A percentile compares a stretch with the other conserved stretches of the same genome.
phyloP scores from a whole-genome alignment of 2,888 invertebrate genomes.

The Aquatica leii region DNA sequence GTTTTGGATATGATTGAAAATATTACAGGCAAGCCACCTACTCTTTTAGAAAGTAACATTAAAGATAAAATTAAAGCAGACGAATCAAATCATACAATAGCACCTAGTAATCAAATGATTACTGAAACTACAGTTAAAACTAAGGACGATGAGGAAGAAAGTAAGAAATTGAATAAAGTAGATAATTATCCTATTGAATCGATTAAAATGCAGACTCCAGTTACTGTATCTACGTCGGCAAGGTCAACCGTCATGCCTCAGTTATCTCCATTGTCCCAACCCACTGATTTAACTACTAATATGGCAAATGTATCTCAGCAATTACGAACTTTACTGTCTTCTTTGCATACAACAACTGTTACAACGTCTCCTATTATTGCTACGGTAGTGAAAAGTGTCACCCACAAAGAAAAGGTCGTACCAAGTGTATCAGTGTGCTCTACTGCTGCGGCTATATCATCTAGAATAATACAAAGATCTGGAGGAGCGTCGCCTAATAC shows the following conservation, averaged over 20 bases:
- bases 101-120: slow-evolving; percentile 2
- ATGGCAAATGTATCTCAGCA: slow-evolving; percentile 78
- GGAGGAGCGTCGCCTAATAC: slow-evolving; percentile 47
- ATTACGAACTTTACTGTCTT: slow-evolving; percentile 71
- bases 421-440: slow-evolving; percentile 50
- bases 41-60: slow-evolving; percentile 48
- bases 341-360: slow-evolving; percentile 67
- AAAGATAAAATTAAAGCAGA: slow-evolving; percentile 43
- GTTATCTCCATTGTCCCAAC: slow-evolving; percentile 75
- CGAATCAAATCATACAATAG: slow-evolving; percentile 26
- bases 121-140: too few species aligned
- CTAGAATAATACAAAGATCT: slow-evolving; percentile 52
- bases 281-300: slow-evolving; percentile 74
- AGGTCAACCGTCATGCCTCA: slow-evolving; percentile 68
- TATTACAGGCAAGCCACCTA: slow-evolving; percentile 59
- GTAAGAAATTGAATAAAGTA: slow-evolving; percentile 2
- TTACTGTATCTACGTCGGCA: slow-evolving; percentile 42
- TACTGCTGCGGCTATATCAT: slow-evolving; percentile 45
- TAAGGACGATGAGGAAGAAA: too few species aligned
- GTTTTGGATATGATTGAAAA: slow-evolving; percentile 76
- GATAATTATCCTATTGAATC: slow-evolving; percentile 21
- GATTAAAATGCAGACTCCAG: slow-evolving; percentile 41
- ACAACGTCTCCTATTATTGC: slow-evolving; percentile 64
- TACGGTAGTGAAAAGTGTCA: slow-evolving; percentile 55
- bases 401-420: slow-evolving; percentile 50